Conservation (phyloP, 2,888 invertebrate genomes). For the Polydrusus cervinus region DNA sequence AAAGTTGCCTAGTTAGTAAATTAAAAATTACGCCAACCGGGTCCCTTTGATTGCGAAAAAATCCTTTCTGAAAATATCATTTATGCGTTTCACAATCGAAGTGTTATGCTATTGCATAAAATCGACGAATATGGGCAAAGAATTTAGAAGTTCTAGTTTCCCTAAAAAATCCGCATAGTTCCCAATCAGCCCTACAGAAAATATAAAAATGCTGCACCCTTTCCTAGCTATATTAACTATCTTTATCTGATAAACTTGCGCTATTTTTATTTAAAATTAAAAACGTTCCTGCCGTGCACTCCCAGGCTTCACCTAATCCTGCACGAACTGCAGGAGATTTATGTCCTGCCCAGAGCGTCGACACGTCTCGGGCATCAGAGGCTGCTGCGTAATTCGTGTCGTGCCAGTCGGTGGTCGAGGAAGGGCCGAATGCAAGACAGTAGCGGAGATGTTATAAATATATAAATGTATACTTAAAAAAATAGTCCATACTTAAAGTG, state of each 20-base stretch:
- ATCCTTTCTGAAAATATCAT: too few relatives aligned
- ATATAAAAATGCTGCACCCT: not conserved
- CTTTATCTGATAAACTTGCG: conserved; percentile 34
- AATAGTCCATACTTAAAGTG: too few relatives aligned
- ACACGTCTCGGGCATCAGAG: conserved; percentile 23
- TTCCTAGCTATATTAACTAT: not conserved
- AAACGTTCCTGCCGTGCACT: conserved; percentile 41
- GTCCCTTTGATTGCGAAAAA: too few relatives aligned
- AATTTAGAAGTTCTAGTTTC: too few relatives aligned
- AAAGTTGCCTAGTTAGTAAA: too few relatives aligned
- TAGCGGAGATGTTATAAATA: not conserved
- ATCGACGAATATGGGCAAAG: too few relatives aligned
- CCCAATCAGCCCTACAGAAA: not conserved
- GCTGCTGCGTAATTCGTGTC: conserved; percentile 26
- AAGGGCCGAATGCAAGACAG: conserved; percentile 15
- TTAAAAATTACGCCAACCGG: too few relatives aligned
- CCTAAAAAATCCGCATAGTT: too few relatives aligned
- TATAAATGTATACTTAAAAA: too few relatives aligned
- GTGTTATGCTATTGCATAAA: too few relatives aligned
- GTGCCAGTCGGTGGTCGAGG: conserved; percentile 23
- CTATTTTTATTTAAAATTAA: conserved; percentile 40
- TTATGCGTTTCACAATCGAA: too few relatives aligned
- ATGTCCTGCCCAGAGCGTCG: conserved; percentile 33
- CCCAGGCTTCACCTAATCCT: conserved; percentile 36
- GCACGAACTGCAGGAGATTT: conserved; percentile 43